Evolutionary conservation across 2,113 vertebrate species (phyloP), one percentile per base, ranked within the genome.

Genomic region (Leptodactylus fuscus): DNA sequence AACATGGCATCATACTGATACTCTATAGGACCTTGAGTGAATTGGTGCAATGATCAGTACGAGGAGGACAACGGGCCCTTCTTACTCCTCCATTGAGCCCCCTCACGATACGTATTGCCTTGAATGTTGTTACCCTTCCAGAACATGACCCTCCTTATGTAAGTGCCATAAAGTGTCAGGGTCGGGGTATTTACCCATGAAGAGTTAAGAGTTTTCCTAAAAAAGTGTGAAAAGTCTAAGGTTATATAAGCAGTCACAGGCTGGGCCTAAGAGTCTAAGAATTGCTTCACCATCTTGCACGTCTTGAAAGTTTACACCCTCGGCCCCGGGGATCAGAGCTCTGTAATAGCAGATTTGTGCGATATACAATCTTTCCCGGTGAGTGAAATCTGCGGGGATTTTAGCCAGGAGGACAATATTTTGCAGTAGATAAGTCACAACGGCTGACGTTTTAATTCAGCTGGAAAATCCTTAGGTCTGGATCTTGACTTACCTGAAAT

Each of bases 221-320:
- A 36, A 67, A 67, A 67, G 62, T 18, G 62, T 34, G 15, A 36
- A 67, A 67, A 67, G 62, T 7, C 5, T 67, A 9, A 24, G 16
- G 62, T 67, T 67, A 67, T 67, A 36, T 34, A 67, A 65, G 15
- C 6, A 16, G 29, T 32, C 13, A 34, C 62, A 3, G 62, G 29
- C 29, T n/a, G n/a, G n/a, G n/a, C n/a, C n/a, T n/a, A n/a, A n/a
- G 3, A 29, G 29, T 67, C 34, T 67, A 32, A 69, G 65, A 22
- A 69, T 69, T 69, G 29, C 62, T 67, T 67, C 60, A 65, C 60
- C 27, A 15, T 32, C 62, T 67, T 67, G 1, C 32, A 22, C 1
- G 32, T 38, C 65, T 69, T 69, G 34, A 10, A 36, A 36, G 65
- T 69, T 69, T 38, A 69, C 65, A 69, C 65, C 65, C 65, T 38